Percentiles rank a stretch among this genome's conserved stretches.
Evolutionary conservation across 2,797 vertebrate species (phyloP).

Genomic region (Sebastes elongatus): DNA sequence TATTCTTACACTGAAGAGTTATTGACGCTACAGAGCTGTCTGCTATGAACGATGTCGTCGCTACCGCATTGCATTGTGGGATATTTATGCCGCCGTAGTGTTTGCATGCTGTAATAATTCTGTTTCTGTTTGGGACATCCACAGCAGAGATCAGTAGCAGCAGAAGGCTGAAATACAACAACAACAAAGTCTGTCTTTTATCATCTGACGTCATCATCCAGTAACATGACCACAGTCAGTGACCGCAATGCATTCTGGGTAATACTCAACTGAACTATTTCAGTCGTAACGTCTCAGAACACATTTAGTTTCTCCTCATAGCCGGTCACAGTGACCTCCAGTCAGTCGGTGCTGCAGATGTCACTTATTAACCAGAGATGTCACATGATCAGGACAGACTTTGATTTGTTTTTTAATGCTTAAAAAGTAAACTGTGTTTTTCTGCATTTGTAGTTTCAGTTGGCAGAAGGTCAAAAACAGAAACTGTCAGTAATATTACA

Average conservation of each 20-base stretch:
- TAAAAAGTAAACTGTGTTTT: neutral
- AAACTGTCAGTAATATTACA: neutral
- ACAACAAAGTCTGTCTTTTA: too few relatives aligned
- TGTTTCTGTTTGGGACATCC: too few relatives aligned
- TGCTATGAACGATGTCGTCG: too few relatives aligned
- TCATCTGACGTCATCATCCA: neutral
- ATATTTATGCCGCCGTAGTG: too few relatives aligned
- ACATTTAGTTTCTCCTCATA: neutral
- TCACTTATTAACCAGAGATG: conserved; percentile 58
- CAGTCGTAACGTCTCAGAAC: neutral
- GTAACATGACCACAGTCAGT: neutral
- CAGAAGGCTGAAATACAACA: too few relatives aligned
- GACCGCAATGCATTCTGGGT: too few relatives aligned
- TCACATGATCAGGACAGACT: conserved; percentile 38
- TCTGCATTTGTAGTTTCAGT: neutral
- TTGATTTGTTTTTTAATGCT: conserved; percentile 47
- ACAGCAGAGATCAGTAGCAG: too few relatives aligned
- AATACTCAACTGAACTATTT: neutral
- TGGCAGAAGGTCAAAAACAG: neutral
- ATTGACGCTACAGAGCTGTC: too few relatives aligned
- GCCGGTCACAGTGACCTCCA: neutral
- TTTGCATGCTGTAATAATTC: too few relatives aligned
- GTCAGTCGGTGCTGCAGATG: neutral
- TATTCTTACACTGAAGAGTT: too few relatives aligned
- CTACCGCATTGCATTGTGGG: too few relatives aligned